A percentile compares a stretch with the other conserved stretches of the same genome.
Evolutionary conservation across 2,797 vertebrate species (phyloP).

Genomic region (Hipposideros larvatus): DNA sequence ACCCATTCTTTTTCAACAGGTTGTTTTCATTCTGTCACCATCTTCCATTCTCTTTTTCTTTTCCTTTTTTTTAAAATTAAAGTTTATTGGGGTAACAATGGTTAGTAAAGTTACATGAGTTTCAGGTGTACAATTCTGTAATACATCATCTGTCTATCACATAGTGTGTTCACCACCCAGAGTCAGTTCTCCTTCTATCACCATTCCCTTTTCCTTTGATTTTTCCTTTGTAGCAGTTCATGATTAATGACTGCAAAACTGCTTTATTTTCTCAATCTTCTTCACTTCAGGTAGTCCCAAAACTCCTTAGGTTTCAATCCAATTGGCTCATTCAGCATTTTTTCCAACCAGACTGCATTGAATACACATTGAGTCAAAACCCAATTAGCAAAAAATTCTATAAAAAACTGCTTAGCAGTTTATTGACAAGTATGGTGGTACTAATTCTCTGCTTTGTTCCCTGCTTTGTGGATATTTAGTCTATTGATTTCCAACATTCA

Average conservation of each 20-base stretch:
- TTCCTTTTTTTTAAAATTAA: background rate
- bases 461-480: background rate
- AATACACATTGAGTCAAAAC: background rate
- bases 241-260: background rate
- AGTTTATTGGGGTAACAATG: no score
- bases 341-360: background rate
- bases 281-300: background rate
- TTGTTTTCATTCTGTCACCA: slow-evolving; percentile 73
- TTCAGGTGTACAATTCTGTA: no score
- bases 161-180: no score
- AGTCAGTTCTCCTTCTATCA: no score
- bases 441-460: background rate
- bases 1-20: slow-evolving; percentile 59
- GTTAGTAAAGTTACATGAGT: no score
- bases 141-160: no score
- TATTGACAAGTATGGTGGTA: background rate
- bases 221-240: rapidly evolving
- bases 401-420: background rate
- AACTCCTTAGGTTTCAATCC: slow-evolving; percentile 1
- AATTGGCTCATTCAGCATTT: slow-evolving; percentile 2
- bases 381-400: slow-evolving; percentile 6
- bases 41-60: background rate
- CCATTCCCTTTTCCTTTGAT: background rate
- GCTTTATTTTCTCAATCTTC: background rate
- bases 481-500: background rate